Percentiles rank a stretch among this genome's conserved stretches.
Evolutionary conservation across 1,140 invertebrate genomes (phyloP).

Genomic region (Panagrolaimus sp.): DNA sequence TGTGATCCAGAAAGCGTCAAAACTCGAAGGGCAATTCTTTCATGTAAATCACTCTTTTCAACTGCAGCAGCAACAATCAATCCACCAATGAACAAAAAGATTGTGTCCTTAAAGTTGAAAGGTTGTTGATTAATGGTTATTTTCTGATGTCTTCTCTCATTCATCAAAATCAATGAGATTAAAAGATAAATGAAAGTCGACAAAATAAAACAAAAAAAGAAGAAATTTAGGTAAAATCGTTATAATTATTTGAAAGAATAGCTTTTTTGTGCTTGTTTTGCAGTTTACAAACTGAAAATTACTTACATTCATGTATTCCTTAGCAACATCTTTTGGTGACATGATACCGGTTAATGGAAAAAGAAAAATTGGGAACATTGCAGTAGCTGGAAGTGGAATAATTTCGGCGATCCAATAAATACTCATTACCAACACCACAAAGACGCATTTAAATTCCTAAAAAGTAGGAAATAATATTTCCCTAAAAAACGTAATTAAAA

Average conservation of each 20-base stretch:
- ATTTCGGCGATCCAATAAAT: conserved; percentile 62
- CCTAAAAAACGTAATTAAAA: too few relatives aligned
- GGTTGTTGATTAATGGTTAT: neutral
- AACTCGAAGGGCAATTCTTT: conserved; percentile 73
- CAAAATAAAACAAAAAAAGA: too few relatives aligned
- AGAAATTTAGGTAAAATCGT: too few relatives aligned
- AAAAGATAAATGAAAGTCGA: neutral
- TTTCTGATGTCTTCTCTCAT: neutral
- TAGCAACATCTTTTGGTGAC: conserved; percentile 28
- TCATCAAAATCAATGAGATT: neutral
- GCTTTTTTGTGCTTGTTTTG: too few relatives aligned
- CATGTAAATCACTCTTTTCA: conserved; percentile 76
- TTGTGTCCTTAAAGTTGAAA: conserved; percentile 65
- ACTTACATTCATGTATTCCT: conserved; percentile 38
- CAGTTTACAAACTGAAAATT: too few relatives aligned
- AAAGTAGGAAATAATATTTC: neutral
- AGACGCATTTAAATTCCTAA: conserved; percentile 53
- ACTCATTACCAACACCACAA: conserved; percentile 57
- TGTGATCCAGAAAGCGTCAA: conserved; percentile 70
- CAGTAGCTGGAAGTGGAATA: conserved; percentile 61
- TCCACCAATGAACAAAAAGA: conserved; percentile 71
- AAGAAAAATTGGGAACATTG: conserved; percentile 61
- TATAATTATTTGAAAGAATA: too few relatives aligned
- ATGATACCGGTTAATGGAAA: conserved; percentile 58
- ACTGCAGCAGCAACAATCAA: conserved; percentile 76